A percentile compares a stretch with the other conserved stretches of the same genome.
Conservation (phyloP, 2,797 vertebrate species). For the Argya squamiceps region DNA sequence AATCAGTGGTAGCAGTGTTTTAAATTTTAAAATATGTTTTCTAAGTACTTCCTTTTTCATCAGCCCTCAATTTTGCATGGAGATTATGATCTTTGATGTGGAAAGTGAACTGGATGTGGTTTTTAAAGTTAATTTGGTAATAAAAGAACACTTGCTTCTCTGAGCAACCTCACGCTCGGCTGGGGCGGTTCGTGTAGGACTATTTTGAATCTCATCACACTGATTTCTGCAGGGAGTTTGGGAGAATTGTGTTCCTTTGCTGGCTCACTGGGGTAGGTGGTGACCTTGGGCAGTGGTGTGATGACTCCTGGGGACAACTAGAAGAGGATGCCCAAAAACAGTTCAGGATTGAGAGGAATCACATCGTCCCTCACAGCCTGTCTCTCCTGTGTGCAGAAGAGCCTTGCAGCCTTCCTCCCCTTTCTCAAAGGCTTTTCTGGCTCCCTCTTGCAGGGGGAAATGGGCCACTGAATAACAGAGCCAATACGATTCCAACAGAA, state of each 20-base stretch:
- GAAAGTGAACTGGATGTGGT: neutral
- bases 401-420: neutral
- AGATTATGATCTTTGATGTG: slow-evolving; percentile 17
- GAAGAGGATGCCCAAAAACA: neutral
- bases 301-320: neutral
- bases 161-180: accelerated
- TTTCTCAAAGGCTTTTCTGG: neutral
- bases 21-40: slow-evolving; percentile 31
- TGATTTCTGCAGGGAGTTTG: neutral
- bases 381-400: neutral
- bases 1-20: neutral
- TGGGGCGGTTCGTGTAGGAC: accelerated
- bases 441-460: neutral
- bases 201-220: neutral
- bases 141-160: neutral
- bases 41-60: slow-evolving; percentile 1
- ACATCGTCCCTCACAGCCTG: accelerated
- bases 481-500: no score
- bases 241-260: neutral
- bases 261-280: neutral
- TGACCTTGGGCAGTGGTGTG: neutral
- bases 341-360: neutral
- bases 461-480: no score
- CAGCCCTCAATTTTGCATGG: neutral
- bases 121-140: slow-evolving; percentile 22